Percentiles rank a stretch among this genome's conserved stretches.
phyloP scores from a whole-genome alignment of 1,140 invertebrate species.

The Andricus grossulariae region DNA sequence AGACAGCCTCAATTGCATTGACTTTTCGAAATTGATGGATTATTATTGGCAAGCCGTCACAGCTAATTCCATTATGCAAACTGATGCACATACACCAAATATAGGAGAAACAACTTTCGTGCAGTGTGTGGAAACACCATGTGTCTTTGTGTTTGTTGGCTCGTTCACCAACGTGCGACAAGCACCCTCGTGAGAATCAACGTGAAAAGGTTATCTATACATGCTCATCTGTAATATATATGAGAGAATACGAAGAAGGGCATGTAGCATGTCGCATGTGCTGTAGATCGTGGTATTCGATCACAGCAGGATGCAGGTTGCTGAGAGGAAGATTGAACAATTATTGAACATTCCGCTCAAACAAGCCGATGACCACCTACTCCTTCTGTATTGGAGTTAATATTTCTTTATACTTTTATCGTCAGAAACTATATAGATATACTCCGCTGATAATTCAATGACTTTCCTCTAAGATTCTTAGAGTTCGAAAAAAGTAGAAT shows the following conservation, averaged over 20 bases:
- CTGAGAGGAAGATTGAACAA: slow-evolving; percentile 68
- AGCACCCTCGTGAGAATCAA: slow-evolving; percentile 16
- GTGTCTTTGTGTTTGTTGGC: not conserved
- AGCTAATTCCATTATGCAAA: not conserved
- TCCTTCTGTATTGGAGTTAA: slow-evolving; percentile 58
- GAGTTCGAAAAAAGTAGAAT: no score
- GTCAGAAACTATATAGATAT: not conserved
- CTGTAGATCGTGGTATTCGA: slow-evolving; percentile 49
- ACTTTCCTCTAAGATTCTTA: not conserved
- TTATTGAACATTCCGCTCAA: slow-evolving; percentile 67
- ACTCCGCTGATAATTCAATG: not conserved
- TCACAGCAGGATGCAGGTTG: slow-evolving; percentile 55
- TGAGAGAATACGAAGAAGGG: slow-evolving; percentile 34
- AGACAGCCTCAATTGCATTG: not conserved
- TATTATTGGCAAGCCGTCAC: not conserved
- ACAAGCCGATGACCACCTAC: slow-evolving; percentile 65
- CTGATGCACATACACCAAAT: not conserved
- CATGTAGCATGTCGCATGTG: slow-evolving; percentile 42
- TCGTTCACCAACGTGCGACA: slow-evolving; percentile 7
- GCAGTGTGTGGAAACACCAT: not conserved
- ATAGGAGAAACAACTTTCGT: not conserved
- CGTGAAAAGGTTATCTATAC: not conserved
- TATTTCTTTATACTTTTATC: slow-evolving; percentile 41
- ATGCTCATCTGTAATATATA: slow-evolving; percentile 28
- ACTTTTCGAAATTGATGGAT: slow-evolving; percentile 15